Evolutionary conservation across 2,797 vertebrate species (phyloP).

Genomic region (Pelochelys cantorii): DNA sequence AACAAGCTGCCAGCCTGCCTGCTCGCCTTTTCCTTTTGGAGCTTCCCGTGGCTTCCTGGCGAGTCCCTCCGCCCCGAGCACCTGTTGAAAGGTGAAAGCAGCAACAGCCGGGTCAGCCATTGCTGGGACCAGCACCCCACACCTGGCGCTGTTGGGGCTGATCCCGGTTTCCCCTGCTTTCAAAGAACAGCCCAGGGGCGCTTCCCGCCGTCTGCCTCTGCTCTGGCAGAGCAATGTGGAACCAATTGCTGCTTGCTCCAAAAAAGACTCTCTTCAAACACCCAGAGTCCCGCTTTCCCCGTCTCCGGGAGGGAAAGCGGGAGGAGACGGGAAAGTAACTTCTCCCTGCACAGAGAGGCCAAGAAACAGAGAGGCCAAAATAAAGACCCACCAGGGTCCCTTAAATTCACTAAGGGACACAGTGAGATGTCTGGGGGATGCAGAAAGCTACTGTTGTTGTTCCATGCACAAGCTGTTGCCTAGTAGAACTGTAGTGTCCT

Average conservation of each 20-base stretch:
- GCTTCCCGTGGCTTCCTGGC: accelerated
- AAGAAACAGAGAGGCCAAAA: neutral
- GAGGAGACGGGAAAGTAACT: neutral
- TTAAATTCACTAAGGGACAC: neutral
- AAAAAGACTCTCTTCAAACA: accelerated
- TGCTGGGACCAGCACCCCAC: neutral
- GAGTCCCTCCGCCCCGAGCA: neutral
- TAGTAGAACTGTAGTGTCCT: accelerated
- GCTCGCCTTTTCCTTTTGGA: neutral
- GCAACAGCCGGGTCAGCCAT: neutral
- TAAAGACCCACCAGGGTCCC: accelerated
- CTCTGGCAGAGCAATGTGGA: neutral
- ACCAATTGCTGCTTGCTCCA: neutral
- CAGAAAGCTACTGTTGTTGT: neutral
- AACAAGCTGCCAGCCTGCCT: neutral
- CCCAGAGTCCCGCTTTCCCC: neutral
- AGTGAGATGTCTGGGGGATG: neutral
- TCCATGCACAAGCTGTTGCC: neutral
- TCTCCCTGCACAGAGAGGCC: accelerated
- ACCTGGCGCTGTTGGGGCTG: neutral
- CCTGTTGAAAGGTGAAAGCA: accelerated
- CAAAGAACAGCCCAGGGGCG: neutral
- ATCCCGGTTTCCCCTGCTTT: neutral
- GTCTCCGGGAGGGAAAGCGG: neutral
- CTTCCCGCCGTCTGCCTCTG: neutral